Percentiles rank a stretch among this genome's conserved stretches.
phyloP scores from a whole-genome alignment of 2,797 vertebrate genomes.

The Botia almorhae region DNA sequence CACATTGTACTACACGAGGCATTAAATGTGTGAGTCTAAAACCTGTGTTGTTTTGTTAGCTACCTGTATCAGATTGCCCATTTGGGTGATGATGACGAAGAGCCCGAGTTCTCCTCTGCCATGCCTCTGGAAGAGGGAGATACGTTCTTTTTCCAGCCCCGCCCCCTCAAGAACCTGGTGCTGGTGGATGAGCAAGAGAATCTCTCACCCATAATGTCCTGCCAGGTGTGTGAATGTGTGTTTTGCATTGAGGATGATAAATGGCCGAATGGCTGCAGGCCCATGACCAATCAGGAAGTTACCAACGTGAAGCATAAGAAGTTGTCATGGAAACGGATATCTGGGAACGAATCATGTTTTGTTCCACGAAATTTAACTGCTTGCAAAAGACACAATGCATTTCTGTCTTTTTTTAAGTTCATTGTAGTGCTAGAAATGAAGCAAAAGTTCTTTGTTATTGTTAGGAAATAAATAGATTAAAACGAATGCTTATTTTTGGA shows the following conservation, averaged over 20 bases:
- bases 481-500: neutral
- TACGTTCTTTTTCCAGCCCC: conserved; percentile 98
- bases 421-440: neutral
- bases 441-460: neutral
- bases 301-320: neutral
- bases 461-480: neutral
- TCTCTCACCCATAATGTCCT: conserved; percentile 95
- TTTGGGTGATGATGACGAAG: conserved; percentile 96
- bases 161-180: conserved; percentile 95
- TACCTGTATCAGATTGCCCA: conserved; percentile 99
- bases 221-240: conserved; percentile 81
- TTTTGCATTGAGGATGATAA: neutral
- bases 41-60: conserved; percentile 68
- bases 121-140: conserved; percentile 99
- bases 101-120: conserved; percentile 97
- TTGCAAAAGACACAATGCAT: neutral
- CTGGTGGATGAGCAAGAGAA: conserved; percentile 97
- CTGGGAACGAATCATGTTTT: neutral
- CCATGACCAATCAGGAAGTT: neutral
- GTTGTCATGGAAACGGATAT: neutral
- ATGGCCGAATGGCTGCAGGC: neutral
- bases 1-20: neutral
- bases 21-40: neutral
- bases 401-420: no score
- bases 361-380: neutral